These are phyloP conservation scores for Drosophila kanapiae DNA, from an alignment of 1,140 invertebrate genomes.

Conservation along the genomic window DNA sequence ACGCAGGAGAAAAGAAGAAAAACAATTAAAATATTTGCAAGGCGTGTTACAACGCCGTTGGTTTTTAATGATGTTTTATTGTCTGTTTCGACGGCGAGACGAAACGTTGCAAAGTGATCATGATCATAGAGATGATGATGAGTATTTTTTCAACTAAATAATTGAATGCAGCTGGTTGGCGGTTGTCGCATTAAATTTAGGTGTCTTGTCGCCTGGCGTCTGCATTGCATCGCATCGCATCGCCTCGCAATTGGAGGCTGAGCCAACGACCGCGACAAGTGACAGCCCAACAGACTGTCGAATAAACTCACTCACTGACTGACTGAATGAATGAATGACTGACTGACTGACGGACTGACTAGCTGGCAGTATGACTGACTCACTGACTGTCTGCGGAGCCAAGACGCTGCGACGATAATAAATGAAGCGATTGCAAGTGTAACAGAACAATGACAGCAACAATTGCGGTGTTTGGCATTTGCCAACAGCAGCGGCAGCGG, in stretches of 20 bases:
- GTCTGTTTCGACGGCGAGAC: constrained; percentile 73
- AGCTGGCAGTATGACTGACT: too few species aligned
- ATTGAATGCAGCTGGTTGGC: constrained; percentile 82
- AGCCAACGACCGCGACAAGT: constrained; percentile 80
- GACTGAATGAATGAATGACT: constrained; percentile 35
- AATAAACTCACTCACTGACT: constrained; percentile 20
- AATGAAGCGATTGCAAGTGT: constrained; percentile 83
- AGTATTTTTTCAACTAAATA: constrained; percentile 74
- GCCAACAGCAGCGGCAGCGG: constrained; percentile 58
- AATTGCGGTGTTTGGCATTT: constrained; percentile 84
- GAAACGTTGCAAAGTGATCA: constrained; percentile 33
- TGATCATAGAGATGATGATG: constrained; percentile 63
- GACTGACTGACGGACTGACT: constrained; percentile 31
- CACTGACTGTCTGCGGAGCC: constrained; percentile 32
- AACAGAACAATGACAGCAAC: constrained; percentile 84
- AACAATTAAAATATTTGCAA: constrained; percentile 84
- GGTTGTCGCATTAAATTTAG: constrained; percentile 83
- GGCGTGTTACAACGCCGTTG: constrained; percentile 73
- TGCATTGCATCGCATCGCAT: constrained; percentile 47
- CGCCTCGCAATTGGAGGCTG: constrained; percentile 71
- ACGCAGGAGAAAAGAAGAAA: constrained; percentile 48
- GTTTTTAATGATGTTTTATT: constrained; percentile 83
- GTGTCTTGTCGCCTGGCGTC: constrained; percentile 70
- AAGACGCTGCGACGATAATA: constrained; percentile 71
- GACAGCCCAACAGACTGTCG: constrained; percentile 34